These are phyloP conservation scores for Dendrocopos noguchii DNA, from an alignment of 2,113 vertebrate species.

Conservation along the genomic window DNA sequence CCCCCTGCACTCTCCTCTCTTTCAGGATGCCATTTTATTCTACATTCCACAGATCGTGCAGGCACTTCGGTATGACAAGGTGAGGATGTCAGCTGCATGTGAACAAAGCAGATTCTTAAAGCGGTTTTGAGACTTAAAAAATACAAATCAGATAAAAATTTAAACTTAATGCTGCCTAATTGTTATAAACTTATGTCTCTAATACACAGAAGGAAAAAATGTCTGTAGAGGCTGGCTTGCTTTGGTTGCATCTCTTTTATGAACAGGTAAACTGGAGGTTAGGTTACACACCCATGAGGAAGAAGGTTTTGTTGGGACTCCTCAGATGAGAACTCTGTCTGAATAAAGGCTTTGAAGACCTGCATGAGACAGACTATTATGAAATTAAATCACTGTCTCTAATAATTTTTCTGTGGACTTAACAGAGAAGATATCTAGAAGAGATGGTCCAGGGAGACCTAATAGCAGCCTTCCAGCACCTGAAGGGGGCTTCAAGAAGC, in stretches of 20 bases:
- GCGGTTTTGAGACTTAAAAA: neutral
- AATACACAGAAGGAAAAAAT: neutral
- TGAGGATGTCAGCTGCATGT: slow-evolving; percentile 50
- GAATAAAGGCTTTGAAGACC: neutral
- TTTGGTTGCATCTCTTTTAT: neutral
- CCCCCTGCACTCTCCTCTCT: neutral
- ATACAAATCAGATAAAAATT: neutral
- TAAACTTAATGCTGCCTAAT: neutral
- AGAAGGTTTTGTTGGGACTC: neutral
- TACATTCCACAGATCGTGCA: slow-evolving; percentile 99
- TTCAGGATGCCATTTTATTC: slow-evolving; percentile 95
- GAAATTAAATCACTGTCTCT: neutral
- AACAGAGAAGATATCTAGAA: neutral
- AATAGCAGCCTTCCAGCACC: too few species aligned
- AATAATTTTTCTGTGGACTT: neutral
- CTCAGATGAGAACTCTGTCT: neutral
- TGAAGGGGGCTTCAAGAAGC: too few species aligned
- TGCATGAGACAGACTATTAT: neutral
- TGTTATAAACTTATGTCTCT: neutral
- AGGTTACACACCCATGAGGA: neutral
- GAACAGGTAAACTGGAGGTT: neutral
- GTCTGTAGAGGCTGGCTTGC: neutral
- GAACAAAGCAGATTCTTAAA: neutral
- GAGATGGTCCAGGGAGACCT: too few species aligned
- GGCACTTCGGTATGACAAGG: slow-evolving; percentile 96